phyloP scores from a whole-genome alignment of 37 sponge, comb jelly and placozoan genomes.

The Halichondria panicea region DNA sequence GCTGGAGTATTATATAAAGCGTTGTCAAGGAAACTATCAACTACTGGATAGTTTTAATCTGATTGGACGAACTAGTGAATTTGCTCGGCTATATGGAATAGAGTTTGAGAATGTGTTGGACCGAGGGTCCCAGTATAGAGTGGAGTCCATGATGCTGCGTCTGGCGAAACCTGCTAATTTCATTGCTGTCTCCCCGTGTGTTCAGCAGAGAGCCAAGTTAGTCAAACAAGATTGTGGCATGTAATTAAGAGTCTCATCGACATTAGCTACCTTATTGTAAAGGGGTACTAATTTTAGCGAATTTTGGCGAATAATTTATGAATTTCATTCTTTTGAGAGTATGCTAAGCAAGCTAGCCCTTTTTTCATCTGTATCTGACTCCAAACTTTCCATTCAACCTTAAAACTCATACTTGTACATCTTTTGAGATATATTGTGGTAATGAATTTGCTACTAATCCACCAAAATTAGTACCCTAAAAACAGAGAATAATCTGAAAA shows the following conservation, averaged over 20 bases:
- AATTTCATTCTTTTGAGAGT: too few relatives aligned
- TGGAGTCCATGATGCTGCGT: conserved; percentile 97
- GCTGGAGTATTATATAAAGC: conserved; percentile 77
- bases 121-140: conserved; percentile 93
- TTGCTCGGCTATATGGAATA: conserved; percentile 97
- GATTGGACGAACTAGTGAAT: conserved; percentile 93
- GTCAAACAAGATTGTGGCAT: background rate
- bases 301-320: too few relatives aligned
- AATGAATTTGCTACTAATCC: too few relatives aligned
- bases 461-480: too few relatives aligned
- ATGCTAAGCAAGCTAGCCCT: too few relatives aligned
- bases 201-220: conserved; percentile 92
- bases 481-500: too few relatives aligned
- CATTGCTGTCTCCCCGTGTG: conserved; percentile 86
- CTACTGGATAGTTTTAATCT: conserved; percentile 86
- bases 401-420: too few relatives aligned
- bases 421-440: too few relatives aligned
- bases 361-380: too few relatives aligned
- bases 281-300: too few relatives aligned
- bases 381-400: too few relatives aligned
- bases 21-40: conserved; percentile 68
- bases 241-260: background rate
- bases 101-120: conserved; percentile 88
- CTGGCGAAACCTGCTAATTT: conserved; percentile 87
- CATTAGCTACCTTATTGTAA: conserved; percentile 1